Conservation (phyloP, 2,888 invertebrate genomes). For the Tanypteryx hageni region DNA sequence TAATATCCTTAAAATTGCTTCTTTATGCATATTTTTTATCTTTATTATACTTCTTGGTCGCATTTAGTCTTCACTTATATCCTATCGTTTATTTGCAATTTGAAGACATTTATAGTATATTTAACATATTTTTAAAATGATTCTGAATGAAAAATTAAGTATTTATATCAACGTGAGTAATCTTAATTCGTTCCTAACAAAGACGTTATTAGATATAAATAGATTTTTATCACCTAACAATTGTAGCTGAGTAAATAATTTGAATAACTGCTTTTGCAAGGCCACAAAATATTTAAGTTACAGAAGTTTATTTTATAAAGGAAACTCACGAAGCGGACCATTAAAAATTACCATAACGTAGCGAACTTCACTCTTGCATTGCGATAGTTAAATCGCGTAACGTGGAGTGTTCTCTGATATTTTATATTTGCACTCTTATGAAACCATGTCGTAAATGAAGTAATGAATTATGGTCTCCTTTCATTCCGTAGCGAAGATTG, state of each 20-base stretch:
- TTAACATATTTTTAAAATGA: not conserved
- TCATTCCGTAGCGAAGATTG: not conserved
- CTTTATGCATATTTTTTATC: not conserved
- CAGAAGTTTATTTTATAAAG: too few species aligned
- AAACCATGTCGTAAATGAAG: not conserved
- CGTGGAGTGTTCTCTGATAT: not conserved
- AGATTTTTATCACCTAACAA: not conserved
- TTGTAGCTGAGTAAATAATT: not conserved
- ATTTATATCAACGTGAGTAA: not conserved
- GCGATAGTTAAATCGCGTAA: not conserved
- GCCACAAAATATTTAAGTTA: too few species aligned
- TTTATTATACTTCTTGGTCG: not conserved
- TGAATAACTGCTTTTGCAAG: too few species aligned
- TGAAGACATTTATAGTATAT: not conserved
- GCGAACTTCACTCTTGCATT: too few species aligned
- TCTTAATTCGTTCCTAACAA: not conserved
- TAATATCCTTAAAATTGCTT: too few species aligned
- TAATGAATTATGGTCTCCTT: not conserved
- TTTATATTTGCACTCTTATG: slow-evolving; percentile 17
- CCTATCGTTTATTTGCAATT: not conserved
- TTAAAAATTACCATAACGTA: too few species aligned
- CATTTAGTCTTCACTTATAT: not conserved
- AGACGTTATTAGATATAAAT: not conserved
- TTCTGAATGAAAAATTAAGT: not conserved
- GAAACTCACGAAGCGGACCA: too few species aligned